Percentiles rank a stretch among this genome's conserved stretches.
These are phyloP conservation scores for Nebria brevicollis DNA, from an alignment of 2,888 invertebrate genomes.

Conservation along the genomic window DNA sequence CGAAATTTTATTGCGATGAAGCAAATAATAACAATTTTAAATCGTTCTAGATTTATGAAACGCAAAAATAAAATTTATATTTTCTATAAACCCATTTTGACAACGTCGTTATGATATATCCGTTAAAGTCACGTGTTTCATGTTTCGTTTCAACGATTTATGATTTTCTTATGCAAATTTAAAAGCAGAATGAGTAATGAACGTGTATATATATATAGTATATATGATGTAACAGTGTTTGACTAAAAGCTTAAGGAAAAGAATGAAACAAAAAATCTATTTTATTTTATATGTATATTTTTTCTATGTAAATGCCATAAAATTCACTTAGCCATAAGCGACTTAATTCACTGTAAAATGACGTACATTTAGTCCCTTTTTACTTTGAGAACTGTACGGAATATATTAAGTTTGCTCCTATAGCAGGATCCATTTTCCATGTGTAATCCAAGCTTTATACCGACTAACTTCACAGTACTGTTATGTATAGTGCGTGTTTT, in stretches of 20 bases:
- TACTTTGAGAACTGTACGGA: slow-evolving; percentile 38
- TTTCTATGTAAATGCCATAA: not conserved
- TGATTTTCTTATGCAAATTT: slow-evolving; percentile 33
- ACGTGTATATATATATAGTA: not conserved
- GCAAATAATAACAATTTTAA: not conserved
- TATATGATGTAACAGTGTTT: no score
- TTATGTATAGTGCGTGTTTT: not conserved
- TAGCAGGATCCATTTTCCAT: slow-evolving; percentile 18
- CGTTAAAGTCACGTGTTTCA: slow-evolving; percentile 10
- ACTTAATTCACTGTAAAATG: slow-evolving; percentile 42
- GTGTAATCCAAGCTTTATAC: slow-evolving; percentile 35
- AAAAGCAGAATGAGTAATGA: slow-evolving; percentile 30
- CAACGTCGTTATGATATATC: not conserved
- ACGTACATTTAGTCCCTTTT: not conserved
- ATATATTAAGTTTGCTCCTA: slow-evolving; percentile 37
- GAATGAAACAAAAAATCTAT: no score
- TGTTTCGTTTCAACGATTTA: slow-evolving; percentile 25
- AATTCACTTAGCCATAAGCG: slow-evolving; percentile 15
- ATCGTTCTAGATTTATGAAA: not conserved
- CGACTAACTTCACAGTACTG: not conserved
- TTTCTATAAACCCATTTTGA: not conserved
- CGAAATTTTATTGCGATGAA: not conserved
- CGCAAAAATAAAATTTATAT: not conserved
- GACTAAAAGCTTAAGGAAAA: no score
- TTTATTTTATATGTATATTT: not conserved